Evolutionary conservation across 1,140 invertebrate species (phyloP).

Genomic region (Drosophila albomicans): DNA sequence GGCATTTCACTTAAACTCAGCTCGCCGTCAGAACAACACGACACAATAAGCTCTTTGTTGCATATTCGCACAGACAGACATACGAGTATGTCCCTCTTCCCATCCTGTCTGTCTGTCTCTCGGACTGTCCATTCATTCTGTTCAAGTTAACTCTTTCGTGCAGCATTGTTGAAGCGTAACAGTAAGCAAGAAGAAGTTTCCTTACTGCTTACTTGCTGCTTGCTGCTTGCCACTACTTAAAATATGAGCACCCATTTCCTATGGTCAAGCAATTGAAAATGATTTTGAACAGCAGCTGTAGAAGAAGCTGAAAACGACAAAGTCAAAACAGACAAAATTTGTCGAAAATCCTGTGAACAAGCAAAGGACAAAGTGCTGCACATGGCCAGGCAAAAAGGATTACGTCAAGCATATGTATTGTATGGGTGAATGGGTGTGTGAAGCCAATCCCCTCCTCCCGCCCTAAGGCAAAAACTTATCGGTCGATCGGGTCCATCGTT

Average conservation of each 20-base stretch:
- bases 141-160: slow-evolving; percentile 45
- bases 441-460: slow-evolving; percentile 18
- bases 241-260: slow-evolving; percentile 80
- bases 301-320: slow-evolving; percentile 38
- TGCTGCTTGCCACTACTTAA: slow-evolving; percentile 70
- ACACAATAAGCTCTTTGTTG: slow-evolving; percentile 62
- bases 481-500: slow-evolving; percentile 22
- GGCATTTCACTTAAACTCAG: slow-evolving; percentile 54
- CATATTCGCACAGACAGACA: slow-evolving; percentile 25
- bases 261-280: slow-evolving; percentile 81
- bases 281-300: slow-evolving; percentile 55
- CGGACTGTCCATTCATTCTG: not conserved
- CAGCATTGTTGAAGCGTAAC: slow-evolving; percentile 75
- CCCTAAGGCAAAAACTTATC: slow-evolving; percentile 55
- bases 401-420: slow-evolving; percentile 82
- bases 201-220: slow-evolving; percentile 11
- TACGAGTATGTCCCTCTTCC: slow-evolving; percentile 6
- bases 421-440: slow-evolving; percentile 57
- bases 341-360: slow-evolving; percentile 81
- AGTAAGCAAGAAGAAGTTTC: slow-evolving; percentile 75
- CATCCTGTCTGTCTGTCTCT: not conserved
- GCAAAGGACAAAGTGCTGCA: slow-evolving; percentile 77
- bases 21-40: slow-evolving; percentile 17
- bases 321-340: slow-evolving; percentile 80
- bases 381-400: slow-evolving; percentile 74